These are phyloP conservation scores for Ptiloglossa arizonensis DNA, from an alignment of 1,140 invertebrate species.

Conservation along the genomic window DNA sequence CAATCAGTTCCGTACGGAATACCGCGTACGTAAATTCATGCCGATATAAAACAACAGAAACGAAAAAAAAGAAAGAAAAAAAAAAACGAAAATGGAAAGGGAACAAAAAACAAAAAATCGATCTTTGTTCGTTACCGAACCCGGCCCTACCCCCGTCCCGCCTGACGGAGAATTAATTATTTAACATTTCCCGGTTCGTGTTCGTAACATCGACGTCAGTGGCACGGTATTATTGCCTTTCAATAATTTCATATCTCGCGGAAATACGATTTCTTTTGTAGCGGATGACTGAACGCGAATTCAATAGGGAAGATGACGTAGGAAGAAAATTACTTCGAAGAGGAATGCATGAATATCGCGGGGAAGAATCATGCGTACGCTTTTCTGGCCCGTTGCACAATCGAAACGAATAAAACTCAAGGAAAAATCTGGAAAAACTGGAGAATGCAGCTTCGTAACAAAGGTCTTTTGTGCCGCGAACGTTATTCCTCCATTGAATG, in stretches of 20 bases:
- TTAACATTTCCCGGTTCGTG: neutral
- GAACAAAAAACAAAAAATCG: neutral
- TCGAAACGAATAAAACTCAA: slow-evolving; percentile 48
- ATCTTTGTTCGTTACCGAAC: neutral
- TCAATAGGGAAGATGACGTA: slow-evolving; percentile 21
- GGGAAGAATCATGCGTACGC: slow-evolving; percentile 33
- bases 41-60: neutral
- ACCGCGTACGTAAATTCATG: neutral
- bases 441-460: slow-evolving; percentile 36
- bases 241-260: slow-evolving; percentile 23
- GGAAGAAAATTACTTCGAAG: slow-evolving; percentile 34
- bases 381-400: slow-evolving; percentile 33
- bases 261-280: slow-evolving; percentile 22
- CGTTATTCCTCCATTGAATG: slow-evolving; percentile 45
- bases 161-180: neutral
- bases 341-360: slow-evolving; percentile 46
- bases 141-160: fast-evolving
- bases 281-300: slow-evolving; percentile 27
- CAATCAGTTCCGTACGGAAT: slow-evolving; percentile 5
- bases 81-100: neutral
- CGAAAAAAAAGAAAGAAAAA: neutral
- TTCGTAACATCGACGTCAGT: neutral
- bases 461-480: slow-evolving; percentile 43
- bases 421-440: slow-evolving; percentile 40
- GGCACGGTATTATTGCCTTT: neutral